Percentiles rank a stretch among this genome's conserved stretches.
These are phyloP conservation scores for Criorhina ranunculi DNA, from an alignment of 2,888 invertebrate genomes.

Conservation along the genomic window DNA sequence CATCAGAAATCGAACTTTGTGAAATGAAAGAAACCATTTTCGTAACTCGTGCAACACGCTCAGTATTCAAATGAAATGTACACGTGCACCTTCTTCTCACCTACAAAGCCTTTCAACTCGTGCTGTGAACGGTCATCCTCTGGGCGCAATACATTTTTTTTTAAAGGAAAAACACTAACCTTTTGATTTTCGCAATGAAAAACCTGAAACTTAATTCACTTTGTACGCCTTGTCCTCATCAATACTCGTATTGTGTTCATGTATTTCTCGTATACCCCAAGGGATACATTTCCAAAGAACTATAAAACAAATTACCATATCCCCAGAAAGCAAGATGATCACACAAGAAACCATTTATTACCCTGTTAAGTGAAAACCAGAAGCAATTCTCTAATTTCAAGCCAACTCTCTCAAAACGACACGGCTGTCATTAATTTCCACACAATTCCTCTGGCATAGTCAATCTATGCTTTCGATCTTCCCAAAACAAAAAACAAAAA, in stretches of 20 bases:
- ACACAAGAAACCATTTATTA: conserved; percentile 61
- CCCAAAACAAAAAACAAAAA: conserved; percentile 34
- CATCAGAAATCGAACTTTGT: no score
- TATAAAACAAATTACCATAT: conserved; percentile 68
- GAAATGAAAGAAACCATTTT: neutral
- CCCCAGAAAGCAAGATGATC: conserved; percentile 33
- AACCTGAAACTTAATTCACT: neutral
- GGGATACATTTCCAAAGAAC: conserved; percentile 60
- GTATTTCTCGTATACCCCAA: conserved; percentile 33
- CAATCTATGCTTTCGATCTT: conserved; percentile 67
- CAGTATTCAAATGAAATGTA: neutral
- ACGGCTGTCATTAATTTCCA: conserved; percentile 70
- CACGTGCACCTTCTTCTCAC: neutral
- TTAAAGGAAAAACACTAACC: neutral
- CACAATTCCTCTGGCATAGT: conserved; percentile 60
- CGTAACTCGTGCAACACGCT: neutral
- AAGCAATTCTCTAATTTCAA: conserved; percentile 72
- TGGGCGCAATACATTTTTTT: neutral
- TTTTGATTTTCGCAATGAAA: conserved; percentile 1
- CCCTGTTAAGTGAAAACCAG: conserved; percentile 74
- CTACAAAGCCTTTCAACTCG: neutral
- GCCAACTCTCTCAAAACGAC: conserved; percentile 57
- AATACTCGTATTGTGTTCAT: conserved; percentile 22
- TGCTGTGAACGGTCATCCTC: neutral
- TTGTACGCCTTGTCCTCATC: conserved; percentile 16